Evolutionary conservation across 2,113 vertebrate genomes (phyloP).

Genomic region (Oreocharis arfaki): DNA sequence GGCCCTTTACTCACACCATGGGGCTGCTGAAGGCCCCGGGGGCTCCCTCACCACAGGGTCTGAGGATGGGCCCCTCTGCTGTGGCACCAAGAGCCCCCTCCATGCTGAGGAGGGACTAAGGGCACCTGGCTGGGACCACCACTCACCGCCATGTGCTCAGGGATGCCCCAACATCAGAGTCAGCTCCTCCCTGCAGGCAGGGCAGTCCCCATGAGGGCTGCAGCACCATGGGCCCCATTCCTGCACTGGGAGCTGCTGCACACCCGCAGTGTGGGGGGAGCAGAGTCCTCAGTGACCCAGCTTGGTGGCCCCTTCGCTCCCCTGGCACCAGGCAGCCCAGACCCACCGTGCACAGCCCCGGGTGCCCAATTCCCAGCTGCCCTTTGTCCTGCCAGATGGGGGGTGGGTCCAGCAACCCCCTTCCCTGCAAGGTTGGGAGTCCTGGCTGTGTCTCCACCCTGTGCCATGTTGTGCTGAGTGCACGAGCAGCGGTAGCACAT

Average conservation of each 20-base stretch:
- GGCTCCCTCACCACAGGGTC: accelerated
- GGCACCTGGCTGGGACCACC: not conserved
- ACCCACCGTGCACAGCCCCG: accelerated
- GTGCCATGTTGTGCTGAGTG: not conserved
- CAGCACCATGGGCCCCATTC: accelerated
- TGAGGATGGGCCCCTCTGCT: not conserved
- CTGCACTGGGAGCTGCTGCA: accelerated
- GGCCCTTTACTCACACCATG: not conserved
- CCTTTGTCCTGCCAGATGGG: accelerated
- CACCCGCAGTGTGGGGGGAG: accelerated
- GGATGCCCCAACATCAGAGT: accelerated
- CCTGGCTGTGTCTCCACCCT: not conserved
- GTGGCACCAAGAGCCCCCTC: not conserved
- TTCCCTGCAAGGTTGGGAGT: not conserved
- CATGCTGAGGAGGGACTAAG: not conserved
- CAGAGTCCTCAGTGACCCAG: not conserved
- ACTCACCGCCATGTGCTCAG: accelerated
- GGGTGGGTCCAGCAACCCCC: accelerated
- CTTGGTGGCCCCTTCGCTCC: accelerated
- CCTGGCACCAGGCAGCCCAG: accelerated
- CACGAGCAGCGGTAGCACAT: not conserved
- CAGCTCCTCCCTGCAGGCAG: not conserved
- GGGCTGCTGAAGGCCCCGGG: accelerated
- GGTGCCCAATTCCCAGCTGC: not conserved
- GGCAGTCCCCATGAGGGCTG: not conserved